Evolutionary conservation across 2,113 vertebrate species (phyloP).

Genomic region (Tringa solitaria): DNA sequence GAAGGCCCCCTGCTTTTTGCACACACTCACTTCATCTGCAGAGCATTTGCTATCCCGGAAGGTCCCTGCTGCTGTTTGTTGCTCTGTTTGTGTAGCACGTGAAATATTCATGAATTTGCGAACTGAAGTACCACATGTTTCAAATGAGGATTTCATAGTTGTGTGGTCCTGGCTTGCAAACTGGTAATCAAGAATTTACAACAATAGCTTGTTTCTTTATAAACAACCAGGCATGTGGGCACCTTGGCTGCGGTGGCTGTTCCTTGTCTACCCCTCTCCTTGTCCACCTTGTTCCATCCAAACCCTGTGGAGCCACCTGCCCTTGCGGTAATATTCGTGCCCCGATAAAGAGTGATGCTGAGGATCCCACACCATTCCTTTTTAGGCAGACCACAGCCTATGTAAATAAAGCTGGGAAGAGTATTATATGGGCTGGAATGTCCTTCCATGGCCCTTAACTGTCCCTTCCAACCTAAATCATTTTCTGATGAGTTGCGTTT

Average conservation of each 20-base stretch:
- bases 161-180: constrained; percentile 22
- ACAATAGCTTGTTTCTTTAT: constrained; percentile 22
- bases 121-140: constrained; percentile 56
- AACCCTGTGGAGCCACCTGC: not conserved
- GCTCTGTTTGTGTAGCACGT: constrained; percentile 46
- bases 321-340: not conserved
- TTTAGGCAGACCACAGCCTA: not conserved
- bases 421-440: not conserved
- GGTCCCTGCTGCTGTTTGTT: constrained; percentile 44
- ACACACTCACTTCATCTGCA: constrained; percentile 20
- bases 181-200: constrained; percentile 48
- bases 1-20: constrained; percentile 10
- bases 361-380: not conserved
- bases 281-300: not conserved
- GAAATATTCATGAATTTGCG: constrained; percentile 73
- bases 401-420: not conserved
- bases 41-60: constrained; percentile 39
- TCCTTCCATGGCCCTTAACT: not conserved
- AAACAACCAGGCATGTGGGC: not conserved
- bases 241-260: not conserved
- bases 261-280: not conserved
- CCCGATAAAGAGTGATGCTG: not conserved
- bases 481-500: not conserved
- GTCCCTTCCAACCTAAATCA: not conserved
- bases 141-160: constrained; percentile 53